Evolutionary conservation across 2,797 vertebrate genomes (phyloP), one percentile per base, ranked within the genome.

Genomic region (Chanos chanos): DNA sequence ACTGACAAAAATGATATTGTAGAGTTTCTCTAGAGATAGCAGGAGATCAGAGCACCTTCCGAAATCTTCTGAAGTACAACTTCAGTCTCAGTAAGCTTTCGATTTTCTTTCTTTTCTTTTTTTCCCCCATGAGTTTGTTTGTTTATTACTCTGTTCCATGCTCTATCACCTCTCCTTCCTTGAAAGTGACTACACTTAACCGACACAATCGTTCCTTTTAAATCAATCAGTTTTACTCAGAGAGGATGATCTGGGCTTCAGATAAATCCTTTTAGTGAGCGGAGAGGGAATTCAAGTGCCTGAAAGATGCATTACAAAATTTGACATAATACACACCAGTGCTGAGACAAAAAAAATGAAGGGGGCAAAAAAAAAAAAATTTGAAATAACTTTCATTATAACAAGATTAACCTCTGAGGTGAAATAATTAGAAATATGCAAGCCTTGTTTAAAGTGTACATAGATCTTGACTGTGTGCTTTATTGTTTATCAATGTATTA

Each of bases 1-100:
- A 71, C 73, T 78, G 75, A 83, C 77, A 78, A 61, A 73, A 73
- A 85, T 74, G 60, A 72, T 74, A 66, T 77, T 62, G 64, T 77
- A 77, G 68, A 64, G 65, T 57, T 74, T 80, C 77, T 81, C 79
- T 34, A 53, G 75, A 81, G 80, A 69, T 68, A 44, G 60, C 12
- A 28, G 59, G 69, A 75, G 69, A 81, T 80, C 72, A 74, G 48
- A 75, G 64, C 58, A 77, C 66, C 71, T 60, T 27, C 41, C 51
- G 53, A 41, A 71, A 73, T 68, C 59, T 70, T 78, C 45, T 62
- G 64, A 83, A 66, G 67, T 72, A 64, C 66, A 72, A 67, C 56
- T 69, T 58, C 41, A 19, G 66, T 59, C 64, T 75, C 71, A 54
- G 36, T 52, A 71, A 58, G 61, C 33, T 21, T 73, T 61, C 65